A percentile compares a stretch with the other conserved stretches of the same genome.
These are phyloP conservation scores for Meteorus cinctellus DNA, from an alignment of 2,888 invertebrate species.

Conservation along the genomic window DNA sequence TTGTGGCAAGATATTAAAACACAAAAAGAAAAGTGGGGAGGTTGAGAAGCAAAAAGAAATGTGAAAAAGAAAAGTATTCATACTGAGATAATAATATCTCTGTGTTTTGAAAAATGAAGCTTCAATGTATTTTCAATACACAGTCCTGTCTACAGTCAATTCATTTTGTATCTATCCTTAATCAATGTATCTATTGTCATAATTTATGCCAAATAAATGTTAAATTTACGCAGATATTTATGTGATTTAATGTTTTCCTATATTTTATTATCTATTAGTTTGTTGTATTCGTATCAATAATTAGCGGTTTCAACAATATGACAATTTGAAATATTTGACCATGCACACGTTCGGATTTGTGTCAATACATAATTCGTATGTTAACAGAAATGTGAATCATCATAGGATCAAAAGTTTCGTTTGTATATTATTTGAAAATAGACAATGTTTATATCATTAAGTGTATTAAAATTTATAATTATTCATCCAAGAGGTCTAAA, in stretches of 20 bases:
- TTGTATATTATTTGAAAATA: too few species aligned
- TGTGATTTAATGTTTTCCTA: neutral
- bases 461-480: too few species aligned
- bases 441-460: too few species aligned
- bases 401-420: too few species aligned
- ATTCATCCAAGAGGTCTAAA: too few species aligned
- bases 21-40: neutral
- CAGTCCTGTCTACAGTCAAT: slow-evolving; percentile 72
- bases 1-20: slow-evolving; percentile 8
- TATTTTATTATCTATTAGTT: slow-evolving; percentile 12
- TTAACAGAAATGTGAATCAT: too few species aligned
- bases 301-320: too few species aligned
- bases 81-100: slow-evolving; percentile 27
- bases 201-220: slow-evolving; percentile 73
- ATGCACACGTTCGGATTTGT: too few species aligned
- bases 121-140: slow-evolving; percentile 72
- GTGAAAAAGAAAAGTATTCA: slow-evolving; percentile 16
- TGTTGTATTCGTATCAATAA: neutral
- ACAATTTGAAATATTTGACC: too few species aligned
- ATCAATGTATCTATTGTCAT: slow-evolving; percentile 72
- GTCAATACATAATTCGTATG: too few species aligned
- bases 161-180: slow-evolving; percentile 72
- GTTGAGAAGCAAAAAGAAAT: neutral
- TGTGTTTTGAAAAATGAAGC: slow-evolving; percentile 49
- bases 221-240: slow-evolving; percentile 68